Base-by-base conservation (phyloP, 2,113 vertebrate species). In the Ranitomeya imitator region DNA sequence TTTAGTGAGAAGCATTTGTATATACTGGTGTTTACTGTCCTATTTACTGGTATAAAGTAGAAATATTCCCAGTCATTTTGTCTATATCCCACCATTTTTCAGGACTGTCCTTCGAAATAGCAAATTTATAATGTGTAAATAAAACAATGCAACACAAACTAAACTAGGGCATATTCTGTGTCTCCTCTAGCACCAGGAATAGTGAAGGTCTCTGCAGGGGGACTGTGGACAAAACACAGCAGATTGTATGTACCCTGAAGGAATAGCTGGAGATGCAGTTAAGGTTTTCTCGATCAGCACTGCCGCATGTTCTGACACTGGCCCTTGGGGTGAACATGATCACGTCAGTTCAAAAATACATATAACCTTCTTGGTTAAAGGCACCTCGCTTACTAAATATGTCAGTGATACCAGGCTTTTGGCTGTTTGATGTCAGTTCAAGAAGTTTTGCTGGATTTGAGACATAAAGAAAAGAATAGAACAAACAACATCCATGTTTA, bases 241-340 rank as follows among this genome's bases (percentile, higher is more conserved):
- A 92, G 91, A 90, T 93, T 11, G 60, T 61, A 51, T 65, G 60
- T 91, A 88, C 90, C 91, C 90, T 89, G 52, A 87, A 92, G 91
- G 86, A 19, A 90, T 86, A 0, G 77, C 87, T 69, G 15, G 83
- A n/a, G 69, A 85, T 83, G 85, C 23, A 80, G 82, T 91, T 90
- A 3, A 55, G 92, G 79, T 86, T 74, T 83, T 6, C 85, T 78
- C 87, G 79, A 26, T 92, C 90, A 90, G 90, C 0, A 54, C 65
- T 67, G 88, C 90, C 60, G 85, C 91, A 6, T 16, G 61, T 86
- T 7, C 83, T 63, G 90, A 83, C 85, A 76, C 63, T 37, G 89
- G 89, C 91, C 92, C 89, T 10, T 0, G 14, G 90, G 90, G 90
- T 80, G 90, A 83, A 83, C 0, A 90, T 45, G 88, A 80, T 89